Percentiles rank a stretch among this genome's conserved stretches.
phyloP scores from a whole-genome alignment of 2,113 vertebrate species.

The Pelodiscus sinensis region DNA sequence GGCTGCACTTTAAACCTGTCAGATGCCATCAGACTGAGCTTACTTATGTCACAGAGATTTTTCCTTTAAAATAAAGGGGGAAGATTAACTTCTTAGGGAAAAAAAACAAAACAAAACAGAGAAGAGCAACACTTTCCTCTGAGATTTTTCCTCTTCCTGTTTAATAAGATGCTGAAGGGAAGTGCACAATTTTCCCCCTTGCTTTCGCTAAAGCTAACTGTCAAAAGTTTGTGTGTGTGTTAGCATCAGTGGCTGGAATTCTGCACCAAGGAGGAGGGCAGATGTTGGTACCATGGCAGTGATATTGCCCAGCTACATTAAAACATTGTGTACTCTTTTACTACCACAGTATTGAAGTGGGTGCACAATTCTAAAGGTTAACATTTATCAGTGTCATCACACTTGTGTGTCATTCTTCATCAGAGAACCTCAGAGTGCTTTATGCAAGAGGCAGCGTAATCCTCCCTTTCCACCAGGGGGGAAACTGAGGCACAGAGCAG shows the following conservation, averaged over 20 bases:
- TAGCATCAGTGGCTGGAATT: not conserved
- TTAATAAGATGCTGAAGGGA: not conserved
- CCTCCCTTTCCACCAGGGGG: not conserved
- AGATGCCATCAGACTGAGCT: slow-evolving; percentile 73
- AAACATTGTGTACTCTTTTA: not conserved
- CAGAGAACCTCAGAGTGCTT: rapidly evolving
- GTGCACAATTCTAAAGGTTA: rapidly evolving
- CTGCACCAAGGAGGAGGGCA: not conserved
- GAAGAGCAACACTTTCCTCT: not conserved
- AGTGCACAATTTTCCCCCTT: rapidly evolving
- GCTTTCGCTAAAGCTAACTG: not conserved
- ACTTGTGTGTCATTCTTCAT: not conserved
- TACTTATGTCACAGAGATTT: slow-evolving; percentile 31
- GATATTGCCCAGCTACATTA: rapidly evolving
- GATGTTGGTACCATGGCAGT: not conserved
- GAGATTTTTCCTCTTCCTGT: not conserved
- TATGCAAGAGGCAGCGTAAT: rapidly evolving
- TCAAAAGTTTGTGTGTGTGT: not conserved
- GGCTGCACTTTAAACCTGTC: slow-evolving; percentile 77
- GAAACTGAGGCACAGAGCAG: not conserved
- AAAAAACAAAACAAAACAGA: not conserved
- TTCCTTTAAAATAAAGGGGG: not conserved
- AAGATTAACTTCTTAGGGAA: slow-evolving; percentile 8
- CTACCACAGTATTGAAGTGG: rapidly evolving
- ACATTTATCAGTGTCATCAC: rapidly evolving